Evolutionary conservation across 2,113 vertebrate genomes (phyloP).

Genomic region (Illadopsis cleaveri): DNA sequence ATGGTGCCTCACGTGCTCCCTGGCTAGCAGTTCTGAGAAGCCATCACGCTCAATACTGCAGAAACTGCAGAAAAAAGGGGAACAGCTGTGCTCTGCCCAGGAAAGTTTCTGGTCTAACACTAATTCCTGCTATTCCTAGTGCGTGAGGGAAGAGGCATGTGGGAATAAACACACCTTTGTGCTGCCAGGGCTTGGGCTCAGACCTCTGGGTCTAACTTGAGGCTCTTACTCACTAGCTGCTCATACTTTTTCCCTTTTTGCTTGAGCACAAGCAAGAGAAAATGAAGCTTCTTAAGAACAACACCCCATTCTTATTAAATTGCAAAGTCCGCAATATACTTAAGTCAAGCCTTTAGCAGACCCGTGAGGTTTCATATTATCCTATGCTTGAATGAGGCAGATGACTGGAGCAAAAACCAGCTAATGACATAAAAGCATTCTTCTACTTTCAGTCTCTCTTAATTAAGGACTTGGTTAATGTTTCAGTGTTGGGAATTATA

Average conservation of each 20-base stretch:
- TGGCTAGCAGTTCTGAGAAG: not conserved
- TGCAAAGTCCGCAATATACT: constrained; percentile 28
- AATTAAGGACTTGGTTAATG: constrained; percentile 60
- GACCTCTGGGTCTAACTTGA: not conserved
- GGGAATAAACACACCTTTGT: not conserved
- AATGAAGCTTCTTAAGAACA: constrained; percentile 18
- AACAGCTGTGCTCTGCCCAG: not conserved
- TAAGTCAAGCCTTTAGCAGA: constrained; percentile 61
- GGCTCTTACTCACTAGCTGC: not conserved
- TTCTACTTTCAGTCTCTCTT: constrained; percentile 60
- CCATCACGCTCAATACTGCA: not conserved
- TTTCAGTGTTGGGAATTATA: constrained; percentile 54
- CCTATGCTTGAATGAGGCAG: constrained; percentile 65
- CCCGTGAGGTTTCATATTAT: constrained; percentile 67
- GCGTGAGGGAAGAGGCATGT: rapidly evolving
- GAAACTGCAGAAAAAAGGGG: not conserved
- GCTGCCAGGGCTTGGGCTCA: not conserved
- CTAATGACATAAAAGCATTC: constrained; percentile 70
- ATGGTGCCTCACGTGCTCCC: not conserved
- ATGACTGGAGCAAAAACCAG: constrained; percentile 62
- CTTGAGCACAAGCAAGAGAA: not conserved
- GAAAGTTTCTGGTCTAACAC: not conserved
- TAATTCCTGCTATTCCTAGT: not conserved
- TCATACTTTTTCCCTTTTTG: not conserved
- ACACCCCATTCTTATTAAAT: not conserved